Conservation (phyloP, 2,888 invertebrate genomes). For the Rhopalosiphum nymphaeae region DNA sequence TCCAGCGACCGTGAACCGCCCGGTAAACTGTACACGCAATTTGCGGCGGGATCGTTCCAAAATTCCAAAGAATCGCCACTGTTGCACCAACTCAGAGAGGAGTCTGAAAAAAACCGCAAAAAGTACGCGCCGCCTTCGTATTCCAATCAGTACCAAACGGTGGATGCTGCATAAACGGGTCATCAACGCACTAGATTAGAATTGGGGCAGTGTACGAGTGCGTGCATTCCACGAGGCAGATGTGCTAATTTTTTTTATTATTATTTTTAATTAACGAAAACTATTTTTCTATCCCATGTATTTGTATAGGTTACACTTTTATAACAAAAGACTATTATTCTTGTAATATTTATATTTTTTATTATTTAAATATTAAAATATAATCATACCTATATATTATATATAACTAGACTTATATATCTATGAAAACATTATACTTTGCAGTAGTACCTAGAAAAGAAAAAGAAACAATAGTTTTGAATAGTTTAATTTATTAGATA, state of each 20-base stretch:
- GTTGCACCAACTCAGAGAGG: slow-evolving; percentile 70
- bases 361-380: background rate
- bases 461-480: background rate
- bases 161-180: background rate
- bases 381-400: background rate
- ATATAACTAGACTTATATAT: background rate
- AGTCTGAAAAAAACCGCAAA: slow-evolving; percentile 69
- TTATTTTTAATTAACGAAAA: background rate
- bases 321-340: background rate
- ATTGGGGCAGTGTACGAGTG: background rate
- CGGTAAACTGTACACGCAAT: slow-evolving; percentile 66
- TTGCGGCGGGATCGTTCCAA: slow-evolving; percentile 69
- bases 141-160: slow-evolving; percentile 30
- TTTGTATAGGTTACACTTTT: background rate
- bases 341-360: background rate
- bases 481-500: background rate
- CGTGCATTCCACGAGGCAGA: background rate
- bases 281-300: background rate
- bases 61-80: slow-evolving; percentile 71
- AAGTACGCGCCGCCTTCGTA: slow-evolving; percentile 47
- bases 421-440: background rate
- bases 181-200: background rate
- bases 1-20: slow-evolving; percentile 66
- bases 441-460: background rate
- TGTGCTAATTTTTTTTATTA: background rate